Evolutionary conservation across 2,888 invertebrate species (phyloP), one percentile per base, ranked within the genome.

Genomic region (Cerastis leucographa): DNA sequence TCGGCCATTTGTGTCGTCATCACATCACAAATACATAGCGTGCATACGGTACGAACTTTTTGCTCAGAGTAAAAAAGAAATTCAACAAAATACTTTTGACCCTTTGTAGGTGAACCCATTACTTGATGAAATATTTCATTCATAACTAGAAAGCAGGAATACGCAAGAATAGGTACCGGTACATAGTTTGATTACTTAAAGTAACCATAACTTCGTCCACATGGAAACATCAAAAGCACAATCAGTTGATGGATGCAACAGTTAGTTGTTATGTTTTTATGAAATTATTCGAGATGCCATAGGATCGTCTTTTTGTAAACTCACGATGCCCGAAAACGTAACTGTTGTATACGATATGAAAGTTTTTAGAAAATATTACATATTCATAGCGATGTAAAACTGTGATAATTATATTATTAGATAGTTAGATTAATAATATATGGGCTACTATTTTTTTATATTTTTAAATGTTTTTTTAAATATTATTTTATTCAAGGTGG

Each of bases 101-200:
- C 80, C 61, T 71, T 71, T 62, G 11, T 44, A 44, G 61, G n/a
- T 25, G 35, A 54, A 78, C n/a, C n/a, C 76, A 78, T 76, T 59
- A 76, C 69, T 59, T 49, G 46, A 79, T 69, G 56, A 69, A 56
- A 78, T n/a, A 29, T 76, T 46, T 29, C 71, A 46, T 46, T 56
- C 46, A 42, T 12, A 19, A 40, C 35, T 35, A 6, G 22, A 51
- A 49, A 35, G 3, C 44, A 22, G 29, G 29, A 29, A 35, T 22
- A 22, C 44, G 22, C 35, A 12, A 14, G 42, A 7, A n/a, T 42
- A n/a, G n/a, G n/a, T n/a, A n/a, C n/a, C n/a, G n/a, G n/a, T n/a
- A 35, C 29, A 35, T n/a, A 64, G n/a, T 64, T 64, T 42, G 42
- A 42, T 64, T 64, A 64, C 42, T 12, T 75, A 51, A 64, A 77